Conservation (phyloP, 2,888 invertebrate genomes). For the Dasypogon diadema region DNA sequence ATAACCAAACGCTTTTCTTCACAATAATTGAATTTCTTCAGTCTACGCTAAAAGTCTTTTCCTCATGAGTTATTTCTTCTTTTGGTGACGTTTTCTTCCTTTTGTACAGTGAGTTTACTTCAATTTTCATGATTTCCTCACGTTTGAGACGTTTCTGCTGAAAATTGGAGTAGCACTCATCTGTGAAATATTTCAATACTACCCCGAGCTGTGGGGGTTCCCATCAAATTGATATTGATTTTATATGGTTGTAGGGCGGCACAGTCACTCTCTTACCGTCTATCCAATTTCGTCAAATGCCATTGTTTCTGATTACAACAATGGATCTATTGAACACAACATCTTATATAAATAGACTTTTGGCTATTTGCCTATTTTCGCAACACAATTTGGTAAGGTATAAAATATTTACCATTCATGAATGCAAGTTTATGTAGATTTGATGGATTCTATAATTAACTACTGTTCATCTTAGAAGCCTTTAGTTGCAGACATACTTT, state of each 20-base stretch:
- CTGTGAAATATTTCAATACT: not conserved
- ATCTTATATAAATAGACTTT: too few relatives aligned
- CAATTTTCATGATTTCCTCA: not conserved
- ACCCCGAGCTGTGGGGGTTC: not conserved
- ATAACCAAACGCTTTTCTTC: not conserved
- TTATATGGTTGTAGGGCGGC: not conserved
- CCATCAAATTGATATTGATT: not conserved
- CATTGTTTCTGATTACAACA: too few relatives aligned
- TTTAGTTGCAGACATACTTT: too few relatives aligned
- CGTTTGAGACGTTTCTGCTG: not conserved
- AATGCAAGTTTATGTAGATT: too few relatives aligned
- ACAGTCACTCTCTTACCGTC: not conserved
- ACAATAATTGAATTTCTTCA: slow-evolving; percentile 34
- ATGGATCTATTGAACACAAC: too few relatives aligned
- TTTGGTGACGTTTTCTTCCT: too few relatives aligned
- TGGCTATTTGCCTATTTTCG: too few relatives aligned
- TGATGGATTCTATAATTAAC: too few relatives aligned
- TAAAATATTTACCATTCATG: too few relatives aligned
- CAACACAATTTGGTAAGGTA: too few relatives aligned
- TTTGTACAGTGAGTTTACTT: not conserved
- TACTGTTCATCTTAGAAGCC: too few relatives aligned
- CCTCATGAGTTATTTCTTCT: not conserved
- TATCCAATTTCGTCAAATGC: slow-evolving; percentile 13
- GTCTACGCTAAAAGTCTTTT: not conserved
- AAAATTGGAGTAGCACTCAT: not conserved